These are phyloP conservation scores for Chinchilla lanigera DNA, from an alignment of 2,113 vertebrate species.

Conservation along the genomic window DNA sequence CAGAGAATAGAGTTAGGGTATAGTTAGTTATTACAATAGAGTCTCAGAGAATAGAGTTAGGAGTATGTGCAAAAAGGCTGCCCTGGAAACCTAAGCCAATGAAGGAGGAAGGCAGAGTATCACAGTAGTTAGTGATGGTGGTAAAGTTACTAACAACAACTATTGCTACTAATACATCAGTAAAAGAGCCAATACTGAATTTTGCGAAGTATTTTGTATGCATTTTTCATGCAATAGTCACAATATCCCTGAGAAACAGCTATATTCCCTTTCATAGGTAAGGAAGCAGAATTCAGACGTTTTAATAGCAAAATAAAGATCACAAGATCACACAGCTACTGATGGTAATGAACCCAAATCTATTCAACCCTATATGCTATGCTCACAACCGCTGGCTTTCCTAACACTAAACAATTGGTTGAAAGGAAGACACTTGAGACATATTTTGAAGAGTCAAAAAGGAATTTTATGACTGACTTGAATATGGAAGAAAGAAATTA, in stretches of 20 bases:
- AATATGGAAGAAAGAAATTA: constrained; percentile 45
- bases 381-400: not conserved
- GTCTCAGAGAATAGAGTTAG: not conserved
- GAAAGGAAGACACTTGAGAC: constrained; percentile 31
- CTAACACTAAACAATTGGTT: not conserved
- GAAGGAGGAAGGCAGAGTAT: not conserved
- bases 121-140: not conserved
- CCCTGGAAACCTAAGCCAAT: not conserved
- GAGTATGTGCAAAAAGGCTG: not conserved
- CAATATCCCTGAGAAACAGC: not conserved
- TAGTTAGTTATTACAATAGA: not conserved
- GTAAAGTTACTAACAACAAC: not conserved
- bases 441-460: constrained; percentile 42
- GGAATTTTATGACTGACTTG: constrained; percentile 2
- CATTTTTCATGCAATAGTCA: not conserved
- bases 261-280: not conserved
- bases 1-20: not conserved
- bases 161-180: not conserved
- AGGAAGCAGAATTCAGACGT: not conserved
- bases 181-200: not conserved
- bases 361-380: not conserved
- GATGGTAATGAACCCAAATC: not conserved
- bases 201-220: not conserved
- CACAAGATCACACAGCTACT: not conserved
- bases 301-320: constrained; percentile 11